A percentile compares a stretch with the other conserved stretches of the same genome.
Conservation (phyloP, 23 tunicate genomes). For the Aplidium turbinatum region DNA sequence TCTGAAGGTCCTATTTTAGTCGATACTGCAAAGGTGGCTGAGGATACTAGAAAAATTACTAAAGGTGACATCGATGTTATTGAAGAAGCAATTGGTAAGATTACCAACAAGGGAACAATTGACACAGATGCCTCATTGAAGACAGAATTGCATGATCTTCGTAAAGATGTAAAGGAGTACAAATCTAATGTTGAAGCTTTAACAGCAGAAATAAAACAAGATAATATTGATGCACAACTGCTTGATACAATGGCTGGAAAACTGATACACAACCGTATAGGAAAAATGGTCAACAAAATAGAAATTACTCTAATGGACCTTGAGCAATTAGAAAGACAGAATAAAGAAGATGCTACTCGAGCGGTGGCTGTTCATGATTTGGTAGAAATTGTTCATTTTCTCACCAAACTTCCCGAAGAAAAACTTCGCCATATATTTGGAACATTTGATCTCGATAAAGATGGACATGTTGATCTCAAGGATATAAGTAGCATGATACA, state of each 20-base stretch:
- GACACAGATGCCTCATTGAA: conserved; percentile 39
- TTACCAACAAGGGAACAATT: conserved; percentile 15
- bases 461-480: conserved; percentile 72
- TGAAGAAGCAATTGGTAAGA: conserved; percentile 61
- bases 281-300: conserved; percentile 53
- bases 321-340: conserved; percentile 15
- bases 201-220: conserved; percentile 36
- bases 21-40: conserved; percentile 46
- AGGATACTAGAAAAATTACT: conserved; percentile 67
- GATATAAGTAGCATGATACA: conserved; percentile 60
- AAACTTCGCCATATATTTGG: conserved; percentile 55
- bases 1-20: conserved; percentile 61
- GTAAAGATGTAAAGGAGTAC: conserved; percentile 79
- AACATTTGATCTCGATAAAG: conserved; percentile 70
- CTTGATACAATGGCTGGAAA: conserved; percentile 67
- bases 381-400: conserved; percentile 14
- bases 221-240: conserved; percentile 47
- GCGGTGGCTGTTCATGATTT: conserved; percentile 35
- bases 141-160: conserved; percentile 63
- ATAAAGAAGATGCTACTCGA: not conserved
- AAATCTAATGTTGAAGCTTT: conserved; percentile 65
- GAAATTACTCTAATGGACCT: conserved; percentile 63
- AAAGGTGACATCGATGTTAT: conserved; percentile 80
- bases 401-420: conserved; percentile 52
- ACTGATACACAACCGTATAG: conserved; percentile 60